Evolutionary conservation across 1,140 invertebrate genomes (phyloP).

Genomic region (Zaprionus vittiger): DNA sequence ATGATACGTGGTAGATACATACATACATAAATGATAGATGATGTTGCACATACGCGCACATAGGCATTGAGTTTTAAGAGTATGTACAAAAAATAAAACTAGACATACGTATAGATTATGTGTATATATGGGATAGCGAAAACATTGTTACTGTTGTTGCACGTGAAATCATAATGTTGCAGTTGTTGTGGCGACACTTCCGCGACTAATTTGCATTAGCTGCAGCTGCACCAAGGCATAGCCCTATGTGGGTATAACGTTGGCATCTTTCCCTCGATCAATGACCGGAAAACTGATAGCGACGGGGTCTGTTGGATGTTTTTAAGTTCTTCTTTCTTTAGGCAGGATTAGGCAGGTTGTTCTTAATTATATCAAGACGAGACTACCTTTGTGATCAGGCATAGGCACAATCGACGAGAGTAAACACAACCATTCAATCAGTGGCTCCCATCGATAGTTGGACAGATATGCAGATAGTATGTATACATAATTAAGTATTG

Average conservation of each 20-base stretch:
- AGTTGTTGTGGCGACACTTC: slow-evolving; percentile 36
- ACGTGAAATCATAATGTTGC: slow-evolving; percentile 20
- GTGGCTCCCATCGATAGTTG: slow-evolving; percentile 13
- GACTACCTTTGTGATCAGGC: not conserved
- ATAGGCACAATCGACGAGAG: slow-evolving; percentile 1
- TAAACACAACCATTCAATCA: slow-evolving; percentile 4
- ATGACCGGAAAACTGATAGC: slow-evolving; percentile 32
- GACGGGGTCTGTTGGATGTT: not conserved
- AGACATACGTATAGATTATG: slow-evolving; percentile 6
- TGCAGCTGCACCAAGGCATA: slow-evolving; percentile 37
- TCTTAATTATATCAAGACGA: slow-evolving; percentile 9
- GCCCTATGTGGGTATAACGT: slow-evolving; percentile 21
- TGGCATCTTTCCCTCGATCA: slow-evolving; percentile 47
- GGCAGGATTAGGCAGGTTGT: slow-evolving; percentile 23
- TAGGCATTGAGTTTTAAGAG: slow-evolving; percentile 38
- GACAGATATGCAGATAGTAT: slow-evolving; percentile 36
- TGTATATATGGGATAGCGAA: slow-evolving; percentile 24
- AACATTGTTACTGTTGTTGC: slow-evolving; percentile 32
- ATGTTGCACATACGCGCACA: slow-evolving; percentile 30
- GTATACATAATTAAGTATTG: slow-evolving; percentile 17
- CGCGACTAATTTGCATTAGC: slow-evolving; percentile 46
- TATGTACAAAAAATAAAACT: slow-evolving; percentile 36
- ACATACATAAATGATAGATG: slow-evolving; percentile 27
- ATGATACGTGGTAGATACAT: not conserved
- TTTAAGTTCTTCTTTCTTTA: not conserved